These are phyloP conservation scores for Zaprionus ghesquierei DNA, from an alignment of 1,140 invertebrate genomes.

Conservation along the genomic window DNA sequence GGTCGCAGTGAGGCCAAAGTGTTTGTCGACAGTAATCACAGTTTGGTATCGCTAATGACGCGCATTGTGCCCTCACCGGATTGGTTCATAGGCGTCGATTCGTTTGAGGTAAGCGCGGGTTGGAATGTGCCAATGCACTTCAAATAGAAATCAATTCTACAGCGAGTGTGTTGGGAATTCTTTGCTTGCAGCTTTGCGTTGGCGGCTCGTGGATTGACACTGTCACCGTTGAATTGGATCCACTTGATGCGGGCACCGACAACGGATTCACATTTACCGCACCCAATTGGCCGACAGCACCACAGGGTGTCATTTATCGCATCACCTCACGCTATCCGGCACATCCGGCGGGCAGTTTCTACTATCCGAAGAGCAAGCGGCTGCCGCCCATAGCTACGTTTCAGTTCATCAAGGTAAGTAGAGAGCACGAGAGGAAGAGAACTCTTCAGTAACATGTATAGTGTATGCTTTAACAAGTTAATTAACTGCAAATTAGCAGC, in stretches of 20 bases:
- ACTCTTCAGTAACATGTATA: conserved; percentile 35
- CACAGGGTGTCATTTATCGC: conserved; percentile 93
- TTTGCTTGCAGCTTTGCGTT: conserved; percentile 88
- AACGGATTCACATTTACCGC: conserved; percentile 98
- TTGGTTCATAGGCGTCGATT: conserved; percentile 99
- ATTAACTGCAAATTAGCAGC: conserved; percentile 79
- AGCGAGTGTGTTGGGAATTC: too few relatives aligned
- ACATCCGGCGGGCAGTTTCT: conserved; percentile 97
- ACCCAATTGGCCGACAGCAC: conserved; percentile 95
- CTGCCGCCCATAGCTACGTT: conserved; percentile 95
- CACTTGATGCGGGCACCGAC: conserved; percentile 98
- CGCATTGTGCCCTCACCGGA: conserved; percentile 97
- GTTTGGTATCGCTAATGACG: conserved; percentile 93
- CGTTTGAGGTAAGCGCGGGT: conserved; percentile 86
- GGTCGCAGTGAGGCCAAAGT: conserved; percentile 91
- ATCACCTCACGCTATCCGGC: conserved; percentile 96
- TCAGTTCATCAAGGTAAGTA: conserved; percentile 91
- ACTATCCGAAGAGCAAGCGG: conserved; percentile 93
- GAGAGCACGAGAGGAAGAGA: conserved; percentile 26
- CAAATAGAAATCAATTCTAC: conserved; percentile 18
- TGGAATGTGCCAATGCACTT: not conserved
- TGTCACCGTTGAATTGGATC: conserved; percentile 95
- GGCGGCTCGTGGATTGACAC: conserved; percentile 97
- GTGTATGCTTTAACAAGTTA: conserved; percentile 72
- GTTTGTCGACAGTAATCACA: conserved; percentile 95